A percentile compares a stretch with the other conserved stretches of the same genome.
phyloP scores from a whole-genome alignment of 2,888 invertebrate species.

The Thyatira batis region DNA sequence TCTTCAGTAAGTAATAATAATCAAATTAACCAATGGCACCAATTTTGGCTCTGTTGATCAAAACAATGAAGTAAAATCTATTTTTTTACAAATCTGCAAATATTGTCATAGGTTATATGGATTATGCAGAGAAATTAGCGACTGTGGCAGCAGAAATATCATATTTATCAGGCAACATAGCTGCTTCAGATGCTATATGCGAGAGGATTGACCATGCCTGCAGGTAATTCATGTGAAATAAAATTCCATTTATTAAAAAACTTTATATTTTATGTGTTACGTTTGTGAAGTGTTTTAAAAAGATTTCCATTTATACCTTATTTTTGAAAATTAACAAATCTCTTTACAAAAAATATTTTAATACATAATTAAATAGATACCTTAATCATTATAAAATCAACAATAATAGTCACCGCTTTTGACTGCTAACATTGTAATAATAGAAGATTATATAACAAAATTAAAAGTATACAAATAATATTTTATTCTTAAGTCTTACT shows the following conservation, averaged over 20 bases:
- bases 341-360: slow-evolving; percentile 28
- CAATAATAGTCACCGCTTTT: slow-evolving; percentile 59
- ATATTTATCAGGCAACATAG: slow-evolving; percentile 77
- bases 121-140: slow-evolving; percentile 80
- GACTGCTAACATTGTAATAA: slow-evolving; percentile 63
- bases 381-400: slow-evolving; percentile 30
- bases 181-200: slow-evolving; percentile 78
- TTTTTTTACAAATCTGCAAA: too few species aligned
- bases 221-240: slow-evolving; percentile 53
- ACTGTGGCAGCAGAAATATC: slow-evolving; percentile 80
- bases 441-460: slow-evolving; percentile 41
- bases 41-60: too few species aligned
- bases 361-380: slow-evolving; percentile 6
- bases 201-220: slow-evolving; percentile 75
- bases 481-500: slow-evolving; percentile 31
- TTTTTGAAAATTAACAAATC: slow-evolving; percentile 38
- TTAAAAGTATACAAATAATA: slow-evolving; percentile 43
- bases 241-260: slow-evolving; percentile 28
- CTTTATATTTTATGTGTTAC: slow-evolving; percentile 19
- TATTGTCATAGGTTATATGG: slow-evolving; percentile 73
- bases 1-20: slow-evolving; percentile 55
- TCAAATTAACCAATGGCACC: too few species aligned
- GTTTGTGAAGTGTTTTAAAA: slow-evolving; percentile 18
- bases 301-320: slow-evolving; percentile 28
- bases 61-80: too few species aligned